A percentile compares a stretch with the other conserved stretches of the same genome.
phyloP scores from a whole-genome alignment of 2,888 invertebrate species.

The Saturnia pavonia region DNA sequence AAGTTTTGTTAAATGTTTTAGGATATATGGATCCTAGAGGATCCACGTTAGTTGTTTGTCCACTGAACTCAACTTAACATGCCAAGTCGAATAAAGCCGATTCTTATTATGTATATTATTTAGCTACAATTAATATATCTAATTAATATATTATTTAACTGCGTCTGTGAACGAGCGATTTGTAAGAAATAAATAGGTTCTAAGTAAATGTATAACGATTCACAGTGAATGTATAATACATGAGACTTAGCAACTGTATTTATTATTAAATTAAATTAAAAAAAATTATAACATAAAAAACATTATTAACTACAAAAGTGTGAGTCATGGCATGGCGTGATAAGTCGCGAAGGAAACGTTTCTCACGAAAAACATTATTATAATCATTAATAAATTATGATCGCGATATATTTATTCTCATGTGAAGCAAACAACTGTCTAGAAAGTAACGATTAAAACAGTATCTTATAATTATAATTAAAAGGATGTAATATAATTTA shows the following conservation, averaged over 20 bases:
- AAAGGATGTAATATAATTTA: not conserved
- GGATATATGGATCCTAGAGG: too few relatives aligned
- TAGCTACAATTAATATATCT: too few relatives aligned
- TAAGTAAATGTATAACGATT: not conserved
- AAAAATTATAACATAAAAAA: slow-evolving; percentile 40
- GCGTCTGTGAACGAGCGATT: not conserved
- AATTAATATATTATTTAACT: too few relatives aligned
- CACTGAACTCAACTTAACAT: too few relatives aligned
- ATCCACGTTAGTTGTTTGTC: too few relatives aligned
- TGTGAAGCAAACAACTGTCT: not conserved
- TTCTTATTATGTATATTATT: too few relatives aligned
- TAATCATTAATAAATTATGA: not conserved
- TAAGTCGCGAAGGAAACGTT: slow-evolving; percentile 59
- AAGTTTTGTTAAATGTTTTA: not conserved
- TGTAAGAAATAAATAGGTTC: not conserved
- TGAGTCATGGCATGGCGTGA: slow-evolving; percentile 67
- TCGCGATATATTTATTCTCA: not conserved
- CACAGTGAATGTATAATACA: not conserved
- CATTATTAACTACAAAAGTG: slow-evolving; percentile 36
- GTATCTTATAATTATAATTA: not conserved
- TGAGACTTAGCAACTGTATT: not conserved
- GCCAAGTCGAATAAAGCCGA: too few relatives aligned
- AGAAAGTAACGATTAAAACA: not conserved
- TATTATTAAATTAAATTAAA: too few relatives aligned
- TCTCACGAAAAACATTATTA: slow-evolving; percentile 54